Base-by-base conservation (phyloP, 2,888 invertebrate species). In the Torymus tubicola region DNA sequence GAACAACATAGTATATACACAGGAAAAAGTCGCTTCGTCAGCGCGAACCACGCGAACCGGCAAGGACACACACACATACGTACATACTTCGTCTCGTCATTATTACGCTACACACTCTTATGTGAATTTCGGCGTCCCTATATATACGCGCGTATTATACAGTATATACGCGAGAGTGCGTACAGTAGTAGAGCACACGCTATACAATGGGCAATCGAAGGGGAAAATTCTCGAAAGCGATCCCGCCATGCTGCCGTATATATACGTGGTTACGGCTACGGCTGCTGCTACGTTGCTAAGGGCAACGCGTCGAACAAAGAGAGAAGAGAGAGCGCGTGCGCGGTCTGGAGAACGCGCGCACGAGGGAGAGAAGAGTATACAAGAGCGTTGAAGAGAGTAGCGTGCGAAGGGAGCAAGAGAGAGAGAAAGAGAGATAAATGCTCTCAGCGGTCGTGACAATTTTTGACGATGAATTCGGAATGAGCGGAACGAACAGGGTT, bases 171-270 rank as follows among this genome's bases (percentile, higher is more conserved):
- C 42, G 10, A 42, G 42, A 42, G 42, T 42, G 42, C 42, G 42
- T 42, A 42, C 10, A 42, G 42, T 42, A 64, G 16, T 16, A 21
- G 5, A 13, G 53, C 58, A 16, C 31, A 2, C 4, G 12, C 13
- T 16, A 16, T 67, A 75, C 74, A 80, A 75, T 75, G 75, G 80
- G 70, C 80, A 75, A 80, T 76, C 76, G 72, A 76, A 80, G 76
- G 76, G 80, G 77, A 76, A 80, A 80, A 80, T 76, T 72, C 72
- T 76, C 75, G 80, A 80, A 80, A 80, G 80, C 69, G 60, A 70
- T 60, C 57, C 57, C 42, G 31, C 31, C 31, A 8, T 31, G 42
- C 21, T 21, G 21, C 21, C 2, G 21, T 21, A 21, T 21, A 21
- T 21, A 21, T 21, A 21, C 74, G 63, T 52, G 74, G 8, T 8